phyloP scores from a whole-genome alignment of 2,113 vertebrate species.

The Thalassarche chlororhynchos region DNA sequence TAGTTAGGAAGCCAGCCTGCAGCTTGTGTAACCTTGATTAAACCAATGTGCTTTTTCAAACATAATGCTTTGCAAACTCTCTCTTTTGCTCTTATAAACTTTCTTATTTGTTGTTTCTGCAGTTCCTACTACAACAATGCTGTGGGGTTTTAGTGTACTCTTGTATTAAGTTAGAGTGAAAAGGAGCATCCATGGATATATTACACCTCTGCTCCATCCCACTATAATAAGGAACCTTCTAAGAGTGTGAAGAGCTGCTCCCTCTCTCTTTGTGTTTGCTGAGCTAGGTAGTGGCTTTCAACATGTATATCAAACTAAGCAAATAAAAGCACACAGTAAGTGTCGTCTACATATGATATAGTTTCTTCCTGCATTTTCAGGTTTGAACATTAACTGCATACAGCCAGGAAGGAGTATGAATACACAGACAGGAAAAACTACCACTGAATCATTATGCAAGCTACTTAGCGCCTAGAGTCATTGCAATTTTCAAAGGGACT shows the following conservation, averaged over 20 bases:
- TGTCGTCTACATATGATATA: background rate
- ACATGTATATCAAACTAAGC: background rate
- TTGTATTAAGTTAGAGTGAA: background rate
- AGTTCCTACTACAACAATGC: background rate
- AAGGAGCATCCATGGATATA: background rate
- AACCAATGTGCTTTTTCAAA: background rate
- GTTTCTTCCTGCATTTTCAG: constrained; percentile 38
- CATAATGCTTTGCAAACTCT: background rate
- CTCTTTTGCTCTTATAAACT: background rate
- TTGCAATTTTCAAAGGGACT: background rate
- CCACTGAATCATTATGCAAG: constrained; percentile 7
- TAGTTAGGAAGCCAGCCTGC: background rate
- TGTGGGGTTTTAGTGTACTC: background rate
- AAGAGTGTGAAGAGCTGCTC: background rate
- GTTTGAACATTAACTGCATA: constrained; percentile 35
- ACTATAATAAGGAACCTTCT: background rate
- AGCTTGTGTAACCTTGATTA: background rate
- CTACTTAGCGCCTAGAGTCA: background rate
- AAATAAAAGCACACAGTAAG: constrained; percentile 11
- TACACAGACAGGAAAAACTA: background rate
- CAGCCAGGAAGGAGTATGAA: background rate
- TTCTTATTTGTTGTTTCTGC: background rate
- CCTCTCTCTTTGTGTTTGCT: background rate
- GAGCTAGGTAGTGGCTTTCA: background rate
- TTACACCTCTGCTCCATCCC: background rate